Evolutionary conservation across 2,113 vertebrate species (phyloP), one percentile per base, ranked within the genome.

Genomic region (Tylochromis polylepis): DNA sequence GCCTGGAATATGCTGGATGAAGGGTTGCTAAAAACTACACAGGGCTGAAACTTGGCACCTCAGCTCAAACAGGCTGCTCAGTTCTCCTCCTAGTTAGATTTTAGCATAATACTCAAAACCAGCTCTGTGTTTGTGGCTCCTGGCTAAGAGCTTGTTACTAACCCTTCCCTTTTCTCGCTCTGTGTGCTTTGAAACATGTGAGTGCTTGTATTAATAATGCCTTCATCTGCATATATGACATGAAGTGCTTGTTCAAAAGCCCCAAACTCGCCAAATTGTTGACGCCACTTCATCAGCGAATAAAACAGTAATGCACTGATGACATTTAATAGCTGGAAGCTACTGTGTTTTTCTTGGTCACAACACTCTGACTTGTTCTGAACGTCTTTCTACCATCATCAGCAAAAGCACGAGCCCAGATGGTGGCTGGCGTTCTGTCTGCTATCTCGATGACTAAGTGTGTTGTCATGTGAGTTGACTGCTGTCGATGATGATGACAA

Each of bases 1-100:
- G 96, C 93, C 95, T 95, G 89, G 92, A 95, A 91, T 94, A 96
- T 95, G 92, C 67, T 86, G 92, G 90, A 90, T 92, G 87, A 93
- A 90, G 82, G 95, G 87, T 92, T 92, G 93, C 90, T 93, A 93
- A 92, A 93, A 95, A 91, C 87, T 94, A 92, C 94, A 94, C 87
- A 89, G 81, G 88, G 94, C 87, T 93, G 85, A 89, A 92, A 87
- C 70, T 82, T 88, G 91, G 89, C 81, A 41, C 88, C 55, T 72
- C 31, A 56, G 82, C 78, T 67, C 43, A 22, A 70, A 22, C 70
- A 79, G 49, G 46, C 57, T n/a, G 15, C 78, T 46, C n/a, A 20
- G 15, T 43, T 60, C 60, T 79, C 67, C 22, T 83, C 9, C 8
- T 6, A 3, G 20, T 49, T 81, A 59, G 16, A 72, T 80, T 91